Conservation (phyloP, 2,888 invertebrate species). For the Drosophila greeni region DNA sequence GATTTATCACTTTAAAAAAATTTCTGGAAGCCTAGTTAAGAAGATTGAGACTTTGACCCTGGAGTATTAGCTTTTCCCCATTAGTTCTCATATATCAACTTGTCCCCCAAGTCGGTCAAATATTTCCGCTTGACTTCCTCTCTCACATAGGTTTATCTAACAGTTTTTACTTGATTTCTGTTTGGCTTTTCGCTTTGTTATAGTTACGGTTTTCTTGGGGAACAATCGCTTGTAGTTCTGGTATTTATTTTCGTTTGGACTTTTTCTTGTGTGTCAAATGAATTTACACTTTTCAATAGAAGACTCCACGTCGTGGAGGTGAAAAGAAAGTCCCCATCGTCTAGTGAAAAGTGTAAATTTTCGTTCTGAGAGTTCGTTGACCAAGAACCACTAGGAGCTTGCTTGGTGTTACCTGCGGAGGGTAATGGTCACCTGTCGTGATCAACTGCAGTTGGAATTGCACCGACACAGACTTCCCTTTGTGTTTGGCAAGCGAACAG, state of each 20-base stretch:
- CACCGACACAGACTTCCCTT: constrained; percentile 18
- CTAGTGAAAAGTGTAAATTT: constrained; percentile 21
- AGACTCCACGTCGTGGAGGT: background rate
- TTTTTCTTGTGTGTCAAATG: constrained; percentile 61
- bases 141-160: constrained; percentile 53
- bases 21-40: too few species aligned
- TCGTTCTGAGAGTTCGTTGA: constrained; percentile 58
- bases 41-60: too few species aligned
- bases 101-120: constrained; percentile 22
- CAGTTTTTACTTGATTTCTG: constrained; percentile 17
- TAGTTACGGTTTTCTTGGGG: constrained; percentile 9
- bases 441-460: constrained; percentile 33
- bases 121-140: constrained; percentile 9
- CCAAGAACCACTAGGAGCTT: constrained; percentile 26
- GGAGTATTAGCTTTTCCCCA: background rate
- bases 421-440: constrained; percentile 32
- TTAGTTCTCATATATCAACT: background rate
- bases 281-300: constrained; percentile 63
- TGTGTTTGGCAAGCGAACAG: constrained; percentile 11
- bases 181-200: constrained; percentile 22
- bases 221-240: constrained; percentile 24
- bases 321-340: constrained; percentile 54
- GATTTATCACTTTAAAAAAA: too few species aligned
- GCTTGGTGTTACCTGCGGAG: background rate
- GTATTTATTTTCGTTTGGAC: constrained; percentile 41